A percentile compares a stretch with the other conserved stretches of the same genome.
These are phyloP conservation scores for Oryzias woworae DNA, from an alignment of 2,113 vertebrate genomes.

Conservation along the genomic window DNA sequence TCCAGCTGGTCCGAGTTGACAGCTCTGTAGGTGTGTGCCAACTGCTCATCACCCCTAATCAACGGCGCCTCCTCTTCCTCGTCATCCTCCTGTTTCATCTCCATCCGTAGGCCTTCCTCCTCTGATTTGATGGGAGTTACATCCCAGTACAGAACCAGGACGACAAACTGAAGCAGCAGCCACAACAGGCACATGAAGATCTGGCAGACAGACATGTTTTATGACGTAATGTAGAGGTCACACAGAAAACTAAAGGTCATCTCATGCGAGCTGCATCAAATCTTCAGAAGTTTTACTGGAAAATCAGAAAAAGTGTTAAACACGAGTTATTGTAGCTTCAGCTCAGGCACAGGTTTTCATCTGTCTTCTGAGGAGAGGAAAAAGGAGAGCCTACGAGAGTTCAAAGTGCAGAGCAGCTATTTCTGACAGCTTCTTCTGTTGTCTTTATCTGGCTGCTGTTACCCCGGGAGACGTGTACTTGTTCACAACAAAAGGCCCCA, in stretches of 20 bases:
- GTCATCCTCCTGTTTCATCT: constrained; percentile 55
- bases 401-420: constrained; percentile 30
- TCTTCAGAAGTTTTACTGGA: constrained; percentile 55
- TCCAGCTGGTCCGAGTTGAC: constrained; percentile 43
- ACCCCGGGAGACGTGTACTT: constrained; percentile 86
- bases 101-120: constrained; percentile 33
- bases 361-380: constrained; percentile 13
- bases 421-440: constrained; percentile 44
- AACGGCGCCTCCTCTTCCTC: constrained; percentile 65
- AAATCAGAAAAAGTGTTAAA: neutral
- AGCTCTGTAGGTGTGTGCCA: constrained; percentile 51
- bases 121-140: constrained; percentile 55
- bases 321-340: neutral
- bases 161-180: constrained; percentile 77
- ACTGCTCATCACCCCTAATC: constrained; percentile 49
- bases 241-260: neutral
- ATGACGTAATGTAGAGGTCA: neutral
- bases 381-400: constrained; percentile 26
- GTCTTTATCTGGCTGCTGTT: constrained; percentile 60
- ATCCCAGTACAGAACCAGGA: constrained; percentile 78
- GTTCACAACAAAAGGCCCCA: constrained; percentile 84
- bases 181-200: constrained; percentile 85
- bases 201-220: constrained; percentile 52
- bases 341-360: neutral
- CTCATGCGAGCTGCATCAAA: constrained; percentile 33